Conservation (phyloP, 2,797 vertebrate species). For the Heliangelus exortis region DNA sequence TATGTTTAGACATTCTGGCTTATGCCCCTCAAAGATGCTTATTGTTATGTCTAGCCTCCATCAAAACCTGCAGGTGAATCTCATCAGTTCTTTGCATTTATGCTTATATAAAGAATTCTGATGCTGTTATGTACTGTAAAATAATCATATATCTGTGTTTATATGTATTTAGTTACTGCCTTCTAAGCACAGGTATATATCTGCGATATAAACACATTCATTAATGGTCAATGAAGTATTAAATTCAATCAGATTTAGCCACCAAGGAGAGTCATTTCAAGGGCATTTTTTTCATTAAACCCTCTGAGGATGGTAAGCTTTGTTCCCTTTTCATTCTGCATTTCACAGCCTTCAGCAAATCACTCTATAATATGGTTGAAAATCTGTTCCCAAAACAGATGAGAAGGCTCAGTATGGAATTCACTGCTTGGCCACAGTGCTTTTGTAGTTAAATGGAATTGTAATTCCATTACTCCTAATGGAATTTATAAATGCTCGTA, state of each 20-base stretch:
- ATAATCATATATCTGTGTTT: not conserved
- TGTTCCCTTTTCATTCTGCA: not conserved
- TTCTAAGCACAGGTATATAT: not conserved
- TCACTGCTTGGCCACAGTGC: not conserved
- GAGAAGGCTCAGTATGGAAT: not conserved
- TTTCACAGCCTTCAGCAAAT: not conserved
- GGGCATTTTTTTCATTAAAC: not conserved
- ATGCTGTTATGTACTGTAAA: not conserved
- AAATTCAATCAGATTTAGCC: not conserved
- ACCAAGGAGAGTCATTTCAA: not conserved
- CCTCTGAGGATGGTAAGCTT: not conserved
- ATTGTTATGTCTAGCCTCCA: not conserved
- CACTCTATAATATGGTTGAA: not conserved
- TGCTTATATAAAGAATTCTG: not conserved
- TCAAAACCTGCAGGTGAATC: not conserved
- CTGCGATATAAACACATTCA: not conserved
- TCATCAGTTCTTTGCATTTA: not conserved
- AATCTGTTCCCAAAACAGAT: not conserved
- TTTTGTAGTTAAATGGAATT: not conserved
- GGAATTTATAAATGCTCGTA: not conserved
- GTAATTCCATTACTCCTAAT: too few relatives aligned
- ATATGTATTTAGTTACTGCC: not conserved
- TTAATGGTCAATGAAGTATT: not conserved
- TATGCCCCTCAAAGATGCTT: not conserved
- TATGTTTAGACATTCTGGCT: not conserved